Base-by-base conservation (phyloP, 2,888 invertebrate species). In the Aphrophora alni region DNA sequence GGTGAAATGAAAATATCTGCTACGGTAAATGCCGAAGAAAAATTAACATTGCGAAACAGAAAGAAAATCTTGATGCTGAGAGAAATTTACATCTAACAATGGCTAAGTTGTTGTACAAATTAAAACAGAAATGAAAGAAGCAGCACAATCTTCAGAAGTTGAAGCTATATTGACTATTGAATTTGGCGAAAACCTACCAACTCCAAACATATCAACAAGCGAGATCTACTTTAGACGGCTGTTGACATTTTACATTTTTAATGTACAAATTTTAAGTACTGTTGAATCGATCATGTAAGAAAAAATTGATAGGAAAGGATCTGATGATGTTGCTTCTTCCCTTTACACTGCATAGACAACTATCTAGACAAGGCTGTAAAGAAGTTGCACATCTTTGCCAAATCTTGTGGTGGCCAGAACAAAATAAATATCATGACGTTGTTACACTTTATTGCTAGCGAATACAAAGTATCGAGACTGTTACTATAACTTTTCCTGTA, bases 211-310 rank as follows among this genome's bases (percentile, higher is more conserved):
- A 2, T n/a, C 78, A 5, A 71, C 78, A 3, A 77, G 77, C 77
- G 78, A 69, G 17, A 72, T 81, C 0, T 72, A 81, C 74, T 81
- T 69, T 44, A 70, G 38, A 25, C 14, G 81, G 69, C 81, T 78
- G 33, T 24, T 81, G 21, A 24, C 81, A 24, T 78, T 81, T 68
- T 78, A 69, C 38, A 17, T 78, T 38, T 78, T 81, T n/a, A 78
- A 81, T 28, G 33, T 72, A 0, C 33, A 78, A 12, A 33, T 74
- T 5, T 44, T 78, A 12, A 26, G 51, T 25, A 59, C 0, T 73
- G 28, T n/a, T 0, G n/a, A 71, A 28, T 72, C 78, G 0, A 59
- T 7, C n/a, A 38, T 78, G 38, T 81, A 81, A 44, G 71, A 81
- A 59, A 70, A 38, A 14, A 33, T 72, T 59, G 81, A 5, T 4